phyloP scores from a whole-genome alignment of 2,113 vertebrate species.

The Microtus pennsylvanicus region DNA sequence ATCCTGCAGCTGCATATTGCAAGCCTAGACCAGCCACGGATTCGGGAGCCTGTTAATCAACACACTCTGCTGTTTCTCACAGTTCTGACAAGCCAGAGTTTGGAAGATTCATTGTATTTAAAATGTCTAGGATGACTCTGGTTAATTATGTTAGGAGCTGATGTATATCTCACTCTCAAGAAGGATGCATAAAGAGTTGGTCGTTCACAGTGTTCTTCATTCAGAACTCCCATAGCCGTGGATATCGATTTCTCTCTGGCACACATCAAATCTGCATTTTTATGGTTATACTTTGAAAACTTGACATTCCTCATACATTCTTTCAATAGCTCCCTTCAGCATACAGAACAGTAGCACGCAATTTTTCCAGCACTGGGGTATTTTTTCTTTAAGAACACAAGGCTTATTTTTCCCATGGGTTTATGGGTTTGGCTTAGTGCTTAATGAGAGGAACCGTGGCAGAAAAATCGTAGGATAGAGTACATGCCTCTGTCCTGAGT shows the following conservation, averaged over 20 bases:
- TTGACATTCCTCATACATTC: background rate
- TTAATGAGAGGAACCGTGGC: background rate
- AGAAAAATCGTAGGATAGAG: background rate
- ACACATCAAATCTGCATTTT: constrained; percentile 36
- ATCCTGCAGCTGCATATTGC: background rate
- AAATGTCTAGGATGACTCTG: constrained; percentile 31
- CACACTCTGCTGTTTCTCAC: background rate
- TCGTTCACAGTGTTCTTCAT: background rate
- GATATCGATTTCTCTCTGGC: background rate
- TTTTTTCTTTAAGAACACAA: background rate
- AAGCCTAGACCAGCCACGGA: background rate
- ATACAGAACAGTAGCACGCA: background rate
- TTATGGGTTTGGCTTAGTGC: background rate
- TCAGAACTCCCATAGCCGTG: background rate
- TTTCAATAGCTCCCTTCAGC: background rate
- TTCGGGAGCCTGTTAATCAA: background rate
- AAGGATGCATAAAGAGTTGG: background rate
- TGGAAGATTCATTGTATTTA: background rate
- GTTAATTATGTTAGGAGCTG: constrained; percentile 14
- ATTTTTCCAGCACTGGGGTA: background rate
- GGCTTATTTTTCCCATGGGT: background rate
- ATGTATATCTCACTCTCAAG: background rate
- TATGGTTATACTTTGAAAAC: background rate
- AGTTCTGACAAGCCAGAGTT: background rate
- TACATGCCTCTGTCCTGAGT: background rate